Evolutionary conservation across 2,797 vertebrate species (phyloP), one percentile per base, ranked within the genome.

Genomic region (Sebastes cheni): DNA sequence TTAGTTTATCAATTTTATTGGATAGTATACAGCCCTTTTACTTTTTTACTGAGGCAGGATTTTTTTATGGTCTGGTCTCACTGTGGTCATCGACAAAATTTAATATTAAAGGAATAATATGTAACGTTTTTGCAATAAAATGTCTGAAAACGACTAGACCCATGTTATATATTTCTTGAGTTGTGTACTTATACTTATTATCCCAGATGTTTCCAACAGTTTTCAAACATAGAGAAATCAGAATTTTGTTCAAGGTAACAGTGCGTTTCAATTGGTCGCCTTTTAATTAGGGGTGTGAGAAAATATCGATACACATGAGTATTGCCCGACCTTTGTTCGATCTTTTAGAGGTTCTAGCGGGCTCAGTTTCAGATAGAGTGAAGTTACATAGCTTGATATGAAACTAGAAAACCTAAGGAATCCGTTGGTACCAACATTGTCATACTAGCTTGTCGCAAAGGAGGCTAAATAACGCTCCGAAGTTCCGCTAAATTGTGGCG

Each of bases 221-320:
- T 50, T 50, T 50, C 42, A 50, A 50, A 50, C 0, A 0, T 50
- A 18, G 16, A 50, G 42, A 50, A 50, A 50, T 50, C 42, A 0
- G 16, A 0, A 50, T 50, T 50, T 20, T 50, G 0, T 50, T 50
- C 42, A 50, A 50, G 16, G 42, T 2, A 50, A 50, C 42, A 50
- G 18, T 50, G 16, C 42, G 42, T 50, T 50, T 50, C 42, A 50
- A 20, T 50, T 50, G 18, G 42, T 52, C 3, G 2, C 46, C 46
- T n/a, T 20, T 50, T 0, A 50, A 20, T 50, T 0, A 50, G 46
- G 46, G 46, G 0, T 50, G 46, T 50, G 0, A 50, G 46, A 9
- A 8, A 50, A n/a, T 2, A 50, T 50, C 18, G 8, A 50, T 50
- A 20, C 46, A 50, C 46, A 20, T 0, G 46, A n/a, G 46, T 50